A percentile compares a stretch with the other conserved stretches of the same genome.
phyloP scores from a whole-genome alignment of 1,140 invertebrate genomes.

The Drosophila funebris region DNA sequence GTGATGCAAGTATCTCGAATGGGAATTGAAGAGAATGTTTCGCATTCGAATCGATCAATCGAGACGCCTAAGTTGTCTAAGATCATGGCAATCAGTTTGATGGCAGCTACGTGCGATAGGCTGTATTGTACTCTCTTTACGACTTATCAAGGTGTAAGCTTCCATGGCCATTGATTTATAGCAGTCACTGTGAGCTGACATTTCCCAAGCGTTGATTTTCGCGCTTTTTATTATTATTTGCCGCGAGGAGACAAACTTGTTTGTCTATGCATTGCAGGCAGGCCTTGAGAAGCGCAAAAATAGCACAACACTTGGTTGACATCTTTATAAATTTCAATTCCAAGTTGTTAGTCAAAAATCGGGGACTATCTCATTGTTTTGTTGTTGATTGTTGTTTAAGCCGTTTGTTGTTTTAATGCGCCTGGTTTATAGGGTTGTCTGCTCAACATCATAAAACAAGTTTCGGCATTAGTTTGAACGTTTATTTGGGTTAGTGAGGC shows the following conservation, averaged over 20 bases:
- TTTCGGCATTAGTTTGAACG: constrained; percentile 66
- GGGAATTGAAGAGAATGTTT: neutral
- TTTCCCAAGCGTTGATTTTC: constrained; percentile 56
- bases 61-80: constrained; percentile 28
- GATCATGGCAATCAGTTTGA: constrained; percentile 25
- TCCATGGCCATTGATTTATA: constrained; percentile 24
- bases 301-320: constrained; percentile 41
- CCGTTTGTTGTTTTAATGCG: constrained; percentile 45
- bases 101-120: constrained; percentile 29
- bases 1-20: constrained; percentile 36
- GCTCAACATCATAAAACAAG: constrained; percentile 64
- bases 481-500: constrained; percentile 74
- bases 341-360: constrained; percentile 40
- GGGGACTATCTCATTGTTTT: constrained; percentile 28
- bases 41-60: constrained; percentile 49
- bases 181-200: constrained; percentile 26
- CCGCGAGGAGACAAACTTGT: constrained; percentile 26
- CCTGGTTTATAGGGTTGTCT: constrained; percentile 62
- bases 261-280: neutral
- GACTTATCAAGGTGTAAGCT: constrained; percentile 14
- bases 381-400: constrained; percentile 19
- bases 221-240: constrained; percentile 58
- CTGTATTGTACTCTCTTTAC: neutral
- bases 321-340: constrained; percentile 16
- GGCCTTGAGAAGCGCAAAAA: constrained; percentile 48